Conservation (phyloP, 1,140 invertebrate species). For the Cyclina sinensis region DNA sequence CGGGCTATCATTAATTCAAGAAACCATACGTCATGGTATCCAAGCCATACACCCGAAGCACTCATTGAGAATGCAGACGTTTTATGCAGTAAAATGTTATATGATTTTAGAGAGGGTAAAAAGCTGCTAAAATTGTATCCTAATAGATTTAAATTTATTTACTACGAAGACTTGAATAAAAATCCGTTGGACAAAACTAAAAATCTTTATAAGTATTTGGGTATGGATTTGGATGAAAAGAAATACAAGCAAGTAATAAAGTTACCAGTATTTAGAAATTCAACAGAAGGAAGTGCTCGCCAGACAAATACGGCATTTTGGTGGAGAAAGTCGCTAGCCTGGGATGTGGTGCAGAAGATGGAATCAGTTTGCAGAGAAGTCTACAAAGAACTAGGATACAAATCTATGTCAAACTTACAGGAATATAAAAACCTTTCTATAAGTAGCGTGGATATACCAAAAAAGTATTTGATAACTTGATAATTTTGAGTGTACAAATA, state of each 20-base stretch:
- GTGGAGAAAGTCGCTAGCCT: background rate
- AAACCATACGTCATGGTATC: background rate
- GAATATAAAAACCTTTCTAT: background rate
- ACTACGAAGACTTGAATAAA: conserved; percentile 16
- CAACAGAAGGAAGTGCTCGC: background rate
- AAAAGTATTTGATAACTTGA: no score
- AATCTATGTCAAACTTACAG: background rate
- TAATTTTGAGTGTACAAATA: no score
- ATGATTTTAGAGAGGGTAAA: background rate
- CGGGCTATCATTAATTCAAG: conserved; percentile 38
- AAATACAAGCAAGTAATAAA: background rate
- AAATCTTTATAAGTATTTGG: conserved; percentile 9
- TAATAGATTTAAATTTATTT: background rate
- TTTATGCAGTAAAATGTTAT: background rate
- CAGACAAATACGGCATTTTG: background rate
- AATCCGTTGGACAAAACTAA: background rate
- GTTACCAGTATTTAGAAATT: background rate
- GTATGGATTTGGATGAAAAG: background rate
- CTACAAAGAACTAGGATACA: background rate
- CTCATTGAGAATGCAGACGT: background rate
- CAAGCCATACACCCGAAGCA: background rate
- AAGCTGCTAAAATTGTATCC: background rate
- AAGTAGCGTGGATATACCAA: no score
- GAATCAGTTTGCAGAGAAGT: conserved; percentile 1
- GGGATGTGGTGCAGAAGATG: background rate